A percentile compares a stretch with the other conserved stretches of the same genome.
Conservation (phyloP, 2,888 invertebrate species). For the Rhagonycha lutea region DNA sequence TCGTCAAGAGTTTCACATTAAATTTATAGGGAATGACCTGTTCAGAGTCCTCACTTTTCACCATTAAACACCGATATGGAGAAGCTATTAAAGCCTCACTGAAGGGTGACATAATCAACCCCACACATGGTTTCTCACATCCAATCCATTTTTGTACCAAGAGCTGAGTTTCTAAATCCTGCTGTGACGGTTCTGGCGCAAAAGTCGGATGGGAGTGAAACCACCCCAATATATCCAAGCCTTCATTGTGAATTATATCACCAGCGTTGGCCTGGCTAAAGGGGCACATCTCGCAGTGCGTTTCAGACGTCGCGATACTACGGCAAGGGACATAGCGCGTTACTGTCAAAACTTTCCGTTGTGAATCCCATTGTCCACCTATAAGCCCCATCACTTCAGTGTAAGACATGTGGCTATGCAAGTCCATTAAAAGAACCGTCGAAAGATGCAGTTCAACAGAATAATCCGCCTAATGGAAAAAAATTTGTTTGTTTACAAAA, state of each 20-base stretch:
- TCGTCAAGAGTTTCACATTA: conserved; percentile 55
- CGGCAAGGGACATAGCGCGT: conserved; percentile 65
- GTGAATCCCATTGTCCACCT: conserved; percentile 60
- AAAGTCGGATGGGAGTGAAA: conserved; percentile 80
- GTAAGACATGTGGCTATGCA: conserved; percentile 70
- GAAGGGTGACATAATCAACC: conserved; percentile 69
- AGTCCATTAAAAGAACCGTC: conserved; percentile 68
- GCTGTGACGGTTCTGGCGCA: conserved; percentile 69
- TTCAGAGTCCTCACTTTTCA: conserved; percentile 50
- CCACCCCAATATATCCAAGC: conserved; percentile 67
- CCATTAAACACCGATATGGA: conserved; percentile 63
- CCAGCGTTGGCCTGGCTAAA: conserved; percentile 68
- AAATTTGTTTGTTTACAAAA: neutral
- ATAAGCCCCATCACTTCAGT: conserved; percentile 77
- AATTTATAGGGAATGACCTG: conserved; percentile 60
- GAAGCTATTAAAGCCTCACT: conserved; percentile 60
- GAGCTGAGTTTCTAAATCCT: conserved; percentile 69
- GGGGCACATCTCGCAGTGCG: conserved; percentile 81
- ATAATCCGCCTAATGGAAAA: conserved; percentile 63
- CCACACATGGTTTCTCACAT: conserved; percentile 63
- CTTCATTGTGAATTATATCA: conserved; percentile 56
- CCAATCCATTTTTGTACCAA: conserved; percentile 63
- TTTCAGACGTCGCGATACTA: conserved; percentile 65
- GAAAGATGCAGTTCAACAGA: conserved; percentile 62
- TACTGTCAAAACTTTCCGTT: conserved; percentile 53